Percentiles rank a stretch among this genome's conserved stretches.
These are phyloP conservation scores for Disparrhopalites patrizii DNA, from an alignment of 2,888 invertebrate species.

Conservation along the genomic window DNA sequence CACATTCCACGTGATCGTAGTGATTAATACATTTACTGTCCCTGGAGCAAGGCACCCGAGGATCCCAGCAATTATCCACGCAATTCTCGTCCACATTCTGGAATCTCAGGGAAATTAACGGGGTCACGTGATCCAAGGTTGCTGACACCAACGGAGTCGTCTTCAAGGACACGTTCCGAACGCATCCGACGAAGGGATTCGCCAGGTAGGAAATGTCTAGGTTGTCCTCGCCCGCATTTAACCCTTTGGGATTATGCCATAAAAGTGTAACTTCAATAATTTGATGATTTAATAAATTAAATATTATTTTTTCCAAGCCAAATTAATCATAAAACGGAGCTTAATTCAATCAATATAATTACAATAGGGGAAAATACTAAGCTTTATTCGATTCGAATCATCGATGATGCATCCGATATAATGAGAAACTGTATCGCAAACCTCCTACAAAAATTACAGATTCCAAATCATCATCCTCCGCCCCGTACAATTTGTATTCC, in stretches of 20 bases:
- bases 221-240: conserved; percentile 81
- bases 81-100: conserved; percentile 88
- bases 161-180: conserved; percentile 69
- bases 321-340: no score
- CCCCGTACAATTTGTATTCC: conserved; percentile 79
- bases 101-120: conserved; percentile 79
- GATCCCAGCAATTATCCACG: conserved; percentile 60
- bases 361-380: no score
- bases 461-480: conserved; percentile 71
- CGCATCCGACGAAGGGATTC: conserved; percentile 87
- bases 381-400: no score
- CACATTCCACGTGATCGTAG: conserved; percentile 82
- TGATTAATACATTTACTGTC: conserved; percentile 87
- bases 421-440: no score
- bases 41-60: conserved; percentile 62
- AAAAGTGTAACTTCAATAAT: not conserved
- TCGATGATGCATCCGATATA: no score
- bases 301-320: no score
- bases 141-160: conserved; percentile 52
- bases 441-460: conserved; percentile 86
- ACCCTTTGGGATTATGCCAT: conserved; percentile 56
- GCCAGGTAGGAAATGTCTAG: conserved; percentile 89
- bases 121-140: conserved; percentile 73
- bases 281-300: no score
- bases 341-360: no score